Percentiles rank a stretch among this genome's conserved stretches.
These are phyloP conservation scores for Scaptodrosophila lebanonensis DNA, from an alignment of 1,140 invertebrate genomes.

Conservation along the genomic window DNA sequence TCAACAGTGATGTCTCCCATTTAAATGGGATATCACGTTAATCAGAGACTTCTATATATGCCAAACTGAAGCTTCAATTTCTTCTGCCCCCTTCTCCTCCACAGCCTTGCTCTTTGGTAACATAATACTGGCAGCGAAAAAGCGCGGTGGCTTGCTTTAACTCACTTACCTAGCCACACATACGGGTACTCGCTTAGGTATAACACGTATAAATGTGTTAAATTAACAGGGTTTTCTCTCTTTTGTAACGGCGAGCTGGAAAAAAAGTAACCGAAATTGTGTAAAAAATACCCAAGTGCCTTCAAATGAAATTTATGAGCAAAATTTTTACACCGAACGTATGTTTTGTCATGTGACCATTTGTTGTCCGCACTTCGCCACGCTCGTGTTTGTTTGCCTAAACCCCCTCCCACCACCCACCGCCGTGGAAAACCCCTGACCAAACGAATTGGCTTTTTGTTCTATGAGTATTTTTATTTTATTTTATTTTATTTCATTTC, in stretches of 20 bases:
- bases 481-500: too few species aligned
- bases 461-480: slow-evolving; percentile 31
- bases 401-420: not conserved
- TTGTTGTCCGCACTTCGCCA: slow-evolving; percentile 51
- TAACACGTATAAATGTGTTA: not conserved
- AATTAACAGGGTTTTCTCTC: too few species aligned
- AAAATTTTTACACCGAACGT: slow-evolving; percentile 63
- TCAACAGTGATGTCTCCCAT: too few species aligned
- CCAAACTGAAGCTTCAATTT: too few species aligned
- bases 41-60: too few species aligned
- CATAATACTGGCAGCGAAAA: too few species aligned
- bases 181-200: too few species aligned
- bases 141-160: too few species aligned
- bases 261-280: slow-evolving; percentile 10
- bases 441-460: slow-evolving; percentile 51
- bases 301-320: slow-evolving; percentile 64
- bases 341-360: slow-evolving; percentile 70
- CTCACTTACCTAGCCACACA: too few species aligned
- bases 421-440: not conserved
- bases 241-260: not conserved
- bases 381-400: slow-evolving; percentile 10
- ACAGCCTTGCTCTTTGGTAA: too few species aligned
- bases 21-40: too few species aligned
- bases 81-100: too few species aligned
- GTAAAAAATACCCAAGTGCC: slow-evolving; percentile 30